These are phyloP conservation scores for Heliconius ismenius DNA, from an alignment of 2,888 invertebrate genomes.

Conservation along the genomic window DNA sequence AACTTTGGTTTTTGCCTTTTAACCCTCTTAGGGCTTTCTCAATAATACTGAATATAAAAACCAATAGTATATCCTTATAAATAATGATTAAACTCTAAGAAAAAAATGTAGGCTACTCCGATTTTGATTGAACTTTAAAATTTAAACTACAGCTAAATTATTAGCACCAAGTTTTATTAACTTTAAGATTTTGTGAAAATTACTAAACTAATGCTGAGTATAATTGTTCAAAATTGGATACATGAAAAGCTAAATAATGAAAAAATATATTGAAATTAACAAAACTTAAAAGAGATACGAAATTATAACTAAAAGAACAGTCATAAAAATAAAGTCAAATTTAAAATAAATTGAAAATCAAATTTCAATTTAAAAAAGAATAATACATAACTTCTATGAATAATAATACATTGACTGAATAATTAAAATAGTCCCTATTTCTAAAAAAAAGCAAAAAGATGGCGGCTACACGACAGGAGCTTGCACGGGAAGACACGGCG, in stretches of 20 bases:
- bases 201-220: constrained; percentile 3
- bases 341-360: neutral
- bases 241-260: constrained; percentile 14
- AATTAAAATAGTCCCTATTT: constrained; percentile 38
- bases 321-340: constrained; percentile 16
- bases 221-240: constrained; percentile 12
- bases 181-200: neutral
- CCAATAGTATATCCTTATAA: constrained; percentile 27
- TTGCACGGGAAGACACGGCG: constrained; percentile 71
- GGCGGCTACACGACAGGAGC: constrained; percentile 56
- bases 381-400: constrained; percentile 31
- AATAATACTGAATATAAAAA: constrained; percentile 59
- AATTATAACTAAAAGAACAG: neutral
- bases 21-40: constrained; percentile 52
- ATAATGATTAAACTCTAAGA: neutral
- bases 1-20: constrained; percentile 62
- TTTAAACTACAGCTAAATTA: constrained; percentile 10
- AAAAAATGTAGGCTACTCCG: neutral
- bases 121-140: constrained; percentile 6
- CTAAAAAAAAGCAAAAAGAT: constrained; percentile 35
- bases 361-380: neutral
- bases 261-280: neutral
- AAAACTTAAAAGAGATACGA: neutral
- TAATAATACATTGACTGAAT: constrained; percentile 43
- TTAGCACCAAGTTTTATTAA: constrained; percentile 13